A percentile compares a stretch with the other conserved stretches of the same genome.
phyloP scores from a whole-genome alignment of 2,113 vertebrate species.

The Atractosteus spatula region DNA sequence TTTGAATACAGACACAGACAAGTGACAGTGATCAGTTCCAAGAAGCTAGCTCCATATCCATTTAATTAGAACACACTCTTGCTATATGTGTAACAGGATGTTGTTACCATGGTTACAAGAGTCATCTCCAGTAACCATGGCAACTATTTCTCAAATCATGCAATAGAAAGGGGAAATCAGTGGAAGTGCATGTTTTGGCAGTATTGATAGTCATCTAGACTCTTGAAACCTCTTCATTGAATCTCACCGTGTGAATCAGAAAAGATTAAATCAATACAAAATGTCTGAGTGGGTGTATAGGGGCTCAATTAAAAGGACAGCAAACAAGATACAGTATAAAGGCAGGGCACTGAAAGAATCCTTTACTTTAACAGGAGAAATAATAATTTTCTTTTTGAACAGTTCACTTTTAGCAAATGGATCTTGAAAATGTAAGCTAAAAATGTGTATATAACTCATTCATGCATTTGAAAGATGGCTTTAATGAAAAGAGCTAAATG shows the following conservation, averaged over 20 bases:
- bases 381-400: background rate
- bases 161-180: slow-evolving; percentile 10
- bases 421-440: background rate
- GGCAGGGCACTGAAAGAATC: background rate
- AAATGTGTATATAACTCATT: too few species aligned
- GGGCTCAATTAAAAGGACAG: background rate
- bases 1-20: too few species aligned
- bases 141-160: slow-evolving; percentile 39
- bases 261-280: background rate
- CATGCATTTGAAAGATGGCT: too few species aligned
- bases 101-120: slow-evolving; percentile 53
- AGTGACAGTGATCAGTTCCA: too few species aligned
- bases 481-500: too few species aligned
- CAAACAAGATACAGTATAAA: background rate
- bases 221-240: slow-evolving; percentile 35
- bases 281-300: slow-evolving; percentile 4
- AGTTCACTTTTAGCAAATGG: too few species aligned
- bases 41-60: too few species aligned
- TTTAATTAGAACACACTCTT: too few species aligned
- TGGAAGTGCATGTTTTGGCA: slow-evolving; percentile 19
- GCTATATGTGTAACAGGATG: slow-evolving; percentile 29
- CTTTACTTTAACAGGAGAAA: background rate
- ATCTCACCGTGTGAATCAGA: background rate
- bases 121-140: slow-evolving; percentile 53
- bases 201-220: slow-evolving; percentile 37